Base-by-base conservation (phyloP, 2,888 invertebrate genomes). In the Aspidiotus destructor region DNA sequence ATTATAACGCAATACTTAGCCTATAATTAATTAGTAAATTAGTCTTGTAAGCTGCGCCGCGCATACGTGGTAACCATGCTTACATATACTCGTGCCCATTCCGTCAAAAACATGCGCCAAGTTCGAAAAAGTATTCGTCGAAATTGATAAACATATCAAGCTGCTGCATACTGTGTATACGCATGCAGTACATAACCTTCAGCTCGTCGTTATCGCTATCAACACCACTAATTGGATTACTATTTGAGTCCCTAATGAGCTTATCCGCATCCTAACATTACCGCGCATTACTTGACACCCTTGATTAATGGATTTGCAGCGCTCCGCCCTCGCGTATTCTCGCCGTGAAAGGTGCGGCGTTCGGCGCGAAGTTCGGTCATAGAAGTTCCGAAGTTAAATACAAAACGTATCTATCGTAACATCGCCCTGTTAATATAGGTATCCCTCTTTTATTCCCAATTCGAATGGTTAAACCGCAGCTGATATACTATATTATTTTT, bases 181-280 rank as follows among this genome's bases (percentile, higher is more conserved):
- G 28, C 28, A 28, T 28, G 28, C 28, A 28, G 28, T 28, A 28
- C 28, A 28, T 28, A 28, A 28, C 17, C 17, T 41, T 15, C 28
- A 8, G n/a, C 40, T 41, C 55, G 41, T 53, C 10, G 40, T 55
- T 65, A 55, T 57, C 57, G 65, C 57, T 57, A 65, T 65, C 65
- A 57, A 57, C 65, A 57, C 65, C 65, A 65, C 65, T 65, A 65
- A 65, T 65, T 65, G 65, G 65, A 65, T 65, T 65, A 65, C 65
- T 57, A 42, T 57, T 65, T n/a, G 53, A 40, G 58, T 44, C 57
- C 53, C 65, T 65, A 65, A 65, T 65, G 65, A 65, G 65, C 57
- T 65, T 57, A 65, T 65, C 65, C 57, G 65, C 65, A 65, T 65
- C 65, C 65, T 41, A 28, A 65, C 41, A 42, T 44, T 15, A 54